These are phyloP conservation scores for Ephydatia muelleri DNA, from an alignment of 37 sponge, comb jelly and placozoan species.

Conservation along the genomic window DNA sequence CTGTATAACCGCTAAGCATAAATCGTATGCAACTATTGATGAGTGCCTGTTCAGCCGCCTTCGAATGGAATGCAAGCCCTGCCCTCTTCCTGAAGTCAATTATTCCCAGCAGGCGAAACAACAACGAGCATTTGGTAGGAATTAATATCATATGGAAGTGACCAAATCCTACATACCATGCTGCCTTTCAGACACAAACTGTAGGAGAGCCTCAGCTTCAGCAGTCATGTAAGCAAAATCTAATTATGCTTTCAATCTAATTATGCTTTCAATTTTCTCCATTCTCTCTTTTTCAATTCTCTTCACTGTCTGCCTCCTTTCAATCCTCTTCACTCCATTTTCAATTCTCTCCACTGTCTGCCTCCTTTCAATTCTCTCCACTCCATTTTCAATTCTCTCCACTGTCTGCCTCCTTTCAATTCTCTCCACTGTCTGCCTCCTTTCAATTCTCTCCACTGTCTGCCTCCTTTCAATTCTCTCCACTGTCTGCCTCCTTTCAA, in stretches of 20 bases:
- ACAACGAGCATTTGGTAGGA: slow-evolving; percentile 34
- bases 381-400: background rate
- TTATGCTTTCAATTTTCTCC: background rate
- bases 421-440: background rate
- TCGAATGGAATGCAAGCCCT: background rate
- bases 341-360: too few species aligned
- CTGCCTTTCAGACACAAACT: background rate
- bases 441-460: background rate
- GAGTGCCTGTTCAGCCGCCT: slow-evolving; percentile 1
- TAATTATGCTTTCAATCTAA: background rate
- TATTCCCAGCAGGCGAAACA: slow-evolving; percentile 18
- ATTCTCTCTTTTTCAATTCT: background rate
- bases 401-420: background rate
- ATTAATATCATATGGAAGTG: background rate
- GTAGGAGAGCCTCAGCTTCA: slow-evolving; percentile 1
- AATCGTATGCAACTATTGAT: background rate
- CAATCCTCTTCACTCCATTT: too few species aligned
- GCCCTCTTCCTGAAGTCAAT: background rate
- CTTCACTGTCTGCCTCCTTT: background rate
- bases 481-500: too few species aligned
- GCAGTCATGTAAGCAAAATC: background rate
- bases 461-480: too few species aligned
- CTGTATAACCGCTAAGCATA: background rate
- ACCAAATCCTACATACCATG: background rate
- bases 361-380: too few species aligned